Conservation (phyloP, 2,888 invertebrate genomes). For the Leucoma salicis region DNA sequence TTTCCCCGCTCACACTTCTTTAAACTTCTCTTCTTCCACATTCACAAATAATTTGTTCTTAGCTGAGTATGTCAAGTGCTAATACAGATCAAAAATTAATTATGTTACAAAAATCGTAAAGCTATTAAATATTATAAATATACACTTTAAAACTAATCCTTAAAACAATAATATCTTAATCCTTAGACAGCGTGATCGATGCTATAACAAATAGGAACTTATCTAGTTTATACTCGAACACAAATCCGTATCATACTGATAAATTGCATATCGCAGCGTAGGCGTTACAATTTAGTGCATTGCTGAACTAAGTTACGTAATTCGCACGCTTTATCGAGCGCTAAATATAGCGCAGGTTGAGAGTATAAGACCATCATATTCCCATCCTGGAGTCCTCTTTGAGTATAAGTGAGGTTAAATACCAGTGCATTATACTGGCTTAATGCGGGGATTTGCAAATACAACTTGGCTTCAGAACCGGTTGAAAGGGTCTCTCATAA, state of each 20-base stretch:
- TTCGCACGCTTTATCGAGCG: constrained; percentile 2
- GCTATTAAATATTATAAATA: constrained; percentile 15
- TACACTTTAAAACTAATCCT: constrained; percentile 42
- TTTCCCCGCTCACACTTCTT: too few species aligned
- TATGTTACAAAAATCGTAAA: neutral
- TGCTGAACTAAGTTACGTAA: constrained; percentile 23
- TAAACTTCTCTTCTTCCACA: too few species aligned
- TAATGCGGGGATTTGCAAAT: too few species aligned
- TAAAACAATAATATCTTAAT: constrained; percentile 59
- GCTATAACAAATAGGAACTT: constrained; percentile 36
- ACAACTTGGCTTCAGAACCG: too few species aligned
- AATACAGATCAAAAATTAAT: neutral
- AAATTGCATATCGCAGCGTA: constrained; percentile 41
- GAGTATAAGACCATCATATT: too few species aligned
- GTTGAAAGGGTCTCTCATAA: too few species aligned
- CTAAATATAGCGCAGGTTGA: too few species aligned
- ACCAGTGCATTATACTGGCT: too few species aligned
- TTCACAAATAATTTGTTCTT: too few species aligned
- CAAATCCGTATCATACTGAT: constrained; percentile 45
- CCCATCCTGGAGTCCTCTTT: too few species aligned
- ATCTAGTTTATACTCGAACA: constrained; percentile 35
- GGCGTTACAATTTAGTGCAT: constrained; percentile 35
- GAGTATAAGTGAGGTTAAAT: too few species aligned
- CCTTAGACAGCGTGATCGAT: constrained; percentile 60
- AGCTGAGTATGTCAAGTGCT: too few species aligned